Base-by-base conservation (phyloP, 2,888 invertebrate genomes). In the Andrena haemorrhoa region DNA sequence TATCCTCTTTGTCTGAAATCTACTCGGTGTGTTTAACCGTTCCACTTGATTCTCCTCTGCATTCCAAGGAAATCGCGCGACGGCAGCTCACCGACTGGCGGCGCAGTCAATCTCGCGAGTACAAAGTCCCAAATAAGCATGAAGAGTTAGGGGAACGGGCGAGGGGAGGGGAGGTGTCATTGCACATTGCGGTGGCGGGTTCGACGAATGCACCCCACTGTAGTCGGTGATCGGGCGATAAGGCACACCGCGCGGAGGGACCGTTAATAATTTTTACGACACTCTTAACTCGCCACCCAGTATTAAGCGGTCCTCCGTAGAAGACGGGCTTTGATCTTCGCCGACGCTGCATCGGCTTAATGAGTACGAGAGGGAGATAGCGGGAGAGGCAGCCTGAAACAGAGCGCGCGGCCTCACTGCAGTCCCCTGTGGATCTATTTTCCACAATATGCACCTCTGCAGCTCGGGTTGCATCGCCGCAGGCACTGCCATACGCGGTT, bases 251-350 rank as follows among this genome's bases (percentile, higher is more conserved):
- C 86, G 86, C 89, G 89, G 88, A 88, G 88, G 83, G 84, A 89
- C 90, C 89, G 91, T 91, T 91, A 91, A 92, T 92, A 92, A 92
- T 92, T 91, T 92, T 92, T 91, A 92, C 92, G 91, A 92, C 92
- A 92, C 90, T 92, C 91, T 92, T 91, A 90, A 90, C 92, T 92
- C 91, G 92, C 92, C 92, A 92, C 92, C 91, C 92, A 92, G 92
- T 92, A 92, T 92, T 92, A 92, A 92, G 92, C 91, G 92, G 90
- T 90, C 90, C 90, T 89, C 89, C 89, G 86, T 89, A 79, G 84
- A 90, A 91, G 90, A 89, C 86, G 84, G 82, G 90, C 92, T 92
- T 92, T 92, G 92, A 92, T 92, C 92, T 92, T 92, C 61, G 90
- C 92, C 92, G 92, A 91, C 92, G 88, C 82, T 87, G 90, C 89